Evolutionary conservation across 2,888 invertebrate genomes (phyloP).

Genomic region (Lasioglossum lativentre): DNA sequence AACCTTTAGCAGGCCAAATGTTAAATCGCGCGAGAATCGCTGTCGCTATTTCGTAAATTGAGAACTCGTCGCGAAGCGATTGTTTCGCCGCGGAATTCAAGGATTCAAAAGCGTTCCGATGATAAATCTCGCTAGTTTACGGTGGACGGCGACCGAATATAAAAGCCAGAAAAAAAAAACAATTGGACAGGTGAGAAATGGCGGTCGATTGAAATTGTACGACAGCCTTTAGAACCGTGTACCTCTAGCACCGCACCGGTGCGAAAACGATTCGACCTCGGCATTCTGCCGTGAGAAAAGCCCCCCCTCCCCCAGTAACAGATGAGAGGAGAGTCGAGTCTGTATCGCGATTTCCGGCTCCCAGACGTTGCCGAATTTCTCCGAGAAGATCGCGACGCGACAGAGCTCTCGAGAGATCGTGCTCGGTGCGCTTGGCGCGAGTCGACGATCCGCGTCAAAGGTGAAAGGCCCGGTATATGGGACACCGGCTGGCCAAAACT

Average conservation of each 20-base stretch:
- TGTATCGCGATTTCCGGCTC: constrained; percentile 8
- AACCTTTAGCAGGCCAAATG: not conserved
- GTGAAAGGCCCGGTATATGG: constrained; percentile 83
- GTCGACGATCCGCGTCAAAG: constrained; percentile 71
- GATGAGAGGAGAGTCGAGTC: not conserved
- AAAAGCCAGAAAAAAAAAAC: not conserved
- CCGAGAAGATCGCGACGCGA: constrained; percentile 46
- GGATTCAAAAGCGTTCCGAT: not conserved
- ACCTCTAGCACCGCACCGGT: not conserved
- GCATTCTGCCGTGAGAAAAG: not conserved
- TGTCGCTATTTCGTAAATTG: not conserved
- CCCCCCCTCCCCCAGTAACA: not conserved
- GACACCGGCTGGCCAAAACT: constrained; percentile 77
- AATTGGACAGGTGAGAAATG: not conserved
- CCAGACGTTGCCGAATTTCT: constrained; percentile 18
- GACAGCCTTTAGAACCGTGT: not conserved
- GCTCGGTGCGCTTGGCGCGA: constrained; percentile 32
- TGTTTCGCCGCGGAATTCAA: not conserved
- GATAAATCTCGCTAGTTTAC: not conserved
- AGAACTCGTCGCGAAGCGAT: not conserved
- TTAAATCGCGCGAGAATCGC: not conserved
- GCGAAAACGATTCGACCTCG: not conserved
- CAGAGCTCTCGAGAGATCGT: constrained; percentile 40
- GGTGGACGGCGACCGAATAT: not conserved
- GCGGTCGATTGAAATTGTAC: not conserved